Evolutionary conservation across 2,113 vertebrate species (phyloP).

Genomic region (Megalops atlanticus): DNA sequence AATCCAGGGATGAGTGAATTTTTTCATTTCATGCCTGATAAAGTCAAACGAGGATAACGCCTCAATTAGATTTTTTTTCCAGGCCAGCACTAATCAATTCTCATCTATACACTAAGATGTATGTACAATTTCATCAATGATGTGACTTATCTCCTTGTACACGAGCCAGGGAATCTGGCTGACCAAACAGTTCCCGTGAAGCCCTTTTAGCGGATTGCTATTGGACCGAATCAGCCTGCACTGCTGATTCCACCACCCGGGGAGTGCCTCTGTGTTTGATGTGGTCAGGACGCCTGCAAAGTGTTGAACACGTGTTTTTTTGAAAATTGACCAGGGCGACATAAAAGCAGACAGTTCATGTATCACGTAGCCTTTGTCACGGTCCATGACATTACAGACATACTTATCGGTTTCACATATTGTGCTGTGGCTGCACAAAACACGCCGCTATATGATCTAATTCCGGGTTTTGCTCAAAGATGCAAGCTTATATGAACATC

Average conservation of each 20-base stretch:
- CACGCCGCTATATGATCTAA: too few species aligned
- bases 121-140: conserved; percentile 51
- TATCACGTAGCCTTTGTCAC: not conserved
- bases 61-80: conserved; percentile 45
- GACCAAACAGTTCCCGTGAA: conserved; percentile 27
- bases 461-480: too few species aligned
- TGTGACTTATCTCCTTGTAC: conserved; percentile 27
- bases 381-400: not conserved
- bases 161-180: conserved; percentile 29
- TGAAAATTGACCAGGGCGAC: not conserved
- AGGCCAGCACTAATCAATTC: conserved; percentile 60
- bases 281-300: too few species aligned
- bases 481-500: too few species aligned
- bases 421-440: too few species aligned
- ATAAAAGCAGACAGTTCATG: not conserved
- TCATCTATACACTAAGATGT: conserved; percentile 49
- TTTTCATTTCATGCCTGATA: conserved; percentile 64
- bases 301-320: not conserved
- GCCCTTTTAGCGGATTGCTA: not conserved
- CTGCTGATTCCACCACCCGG: not conserved
- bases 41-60: conserved; percentile 46
- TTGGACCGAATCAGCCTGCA: not conserved
- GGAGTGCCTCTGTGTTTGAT: not conserved
- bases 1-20: conserved; percentile 61
- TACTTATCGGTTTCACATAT: not conserved